Percentiles rank a stretch among this genome's conserved stretches.
These are phyloP conservation scores for Orestias chungarensis DNA, from an alignment of 2,797 vertebrate genomes.

Conservation along the genomic window DNA sequence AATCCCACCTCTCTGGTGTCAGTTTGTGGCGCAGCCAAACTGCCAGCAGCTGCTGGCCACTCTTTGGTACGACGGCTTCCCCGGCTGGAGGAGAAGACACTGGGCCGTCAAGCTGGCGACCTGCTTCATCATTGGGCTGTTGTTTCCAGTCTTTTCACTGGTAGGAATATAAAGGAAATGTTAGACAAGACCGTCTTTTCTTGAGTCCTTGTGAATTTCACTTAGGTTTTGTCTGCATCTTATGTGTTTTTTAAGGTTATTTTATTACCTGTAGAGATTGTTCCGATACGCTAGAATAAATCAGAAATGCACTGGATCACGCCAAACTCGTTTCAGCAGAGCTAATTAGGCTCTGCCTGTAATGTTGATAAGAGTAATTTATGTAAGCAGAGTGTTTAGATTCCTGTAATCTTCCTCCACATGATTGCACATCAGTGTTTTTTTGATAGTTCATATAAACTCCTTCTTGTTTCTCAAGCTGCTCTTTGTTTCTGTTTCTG, in stretches of 20 bases:
- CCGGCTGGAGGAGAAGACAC: constrained; percentile 94
- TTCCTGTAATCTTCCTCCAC: neutral
- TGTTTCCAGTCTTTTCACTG: constrained; percentile 92
- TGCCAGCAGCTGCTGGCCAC: constrained; percentile 97
- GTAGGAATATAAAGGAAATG: constrained; percentile 27
- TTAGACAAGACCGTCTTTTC: neutral
- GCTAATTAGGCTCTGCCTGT: neutral
- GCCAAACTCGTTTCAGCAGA: neutral
- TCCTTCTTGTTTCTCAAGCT: neutral
- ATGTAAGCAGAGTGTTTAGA: neutral
- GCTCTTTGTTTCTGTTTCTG: constrained; percentile 8
- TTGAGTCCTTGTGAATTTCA: neutral
- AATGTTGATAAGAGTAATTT: constrained; percentile 7
- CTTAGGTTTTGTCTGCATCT: no score
- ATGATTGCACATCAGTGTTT: constrained; percentile 20
- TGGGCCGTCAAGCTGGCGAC: constrained; percentile 97
- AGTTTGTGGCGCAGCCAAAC: constrained; percentile 99
- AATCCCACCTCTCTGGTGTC: neutral
- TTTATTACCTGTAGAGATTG: neutral
- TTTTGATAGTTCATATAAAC: constrained; percentile 15
- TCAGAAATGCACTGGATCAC: neutral
- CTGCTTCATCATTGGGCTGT: constrained; percentile 94
- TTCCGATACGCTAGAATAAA: neutral
- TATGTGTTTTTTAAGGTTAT: neutral
- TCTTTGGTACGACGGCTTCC: constrained; percentile 96